These are phyloP conservation scores for Brachylomia viminalis DNA, from an alignment of 2,888 invertebrate genomes.

Conservation along the genomic window DNA sequence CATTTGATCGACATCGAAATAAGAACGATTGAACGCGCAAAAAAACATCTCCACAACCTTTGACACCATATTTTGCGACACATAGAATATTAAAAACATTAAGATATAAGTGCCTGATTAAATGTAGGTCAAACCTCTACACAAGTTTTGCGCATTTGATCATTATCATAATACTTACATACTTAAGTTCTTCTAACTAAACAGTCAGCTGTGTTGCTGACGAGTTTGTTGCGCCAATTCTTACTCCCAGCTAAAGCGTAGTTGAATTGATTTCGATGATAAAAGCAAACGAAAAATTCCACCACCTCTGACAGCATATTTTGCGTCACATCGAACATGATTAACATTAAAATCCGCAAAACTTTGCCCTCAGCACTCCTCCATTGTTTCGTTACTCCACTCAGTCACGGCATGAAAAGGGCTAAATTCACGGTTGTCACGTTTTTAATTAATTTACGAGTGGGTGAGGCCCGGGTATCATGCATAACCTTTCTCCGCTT, in stretches of 20 bases:
- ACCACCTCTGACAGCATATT: constrained; percentile 17
- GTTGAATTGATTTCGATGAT: neutral
- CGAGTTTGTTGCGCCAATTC: neutral
- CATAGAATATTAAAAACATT: neutral
- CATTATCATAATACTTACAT: neutral
- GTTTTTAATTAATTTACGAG: constrained; percentile 88
- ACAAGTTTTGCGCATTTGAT: neutral
- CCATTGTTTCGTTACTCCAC: constrained; percentile 71
- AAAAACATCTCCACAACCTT: neutral
- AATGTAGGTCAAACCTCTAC: neutral
- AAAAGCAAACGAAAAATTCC: neutral
- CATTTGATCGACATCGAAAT: constrained; percentile 12
- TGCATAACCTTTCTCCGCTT: constrained; percentile 77
- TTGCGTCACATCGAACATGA: constrained; percentile 62
- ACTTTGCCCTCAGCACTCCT: constrained; percentile 57
- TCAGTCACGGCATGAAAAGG: constrained; percentile 81
- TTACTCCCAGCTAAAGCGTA: neutral
- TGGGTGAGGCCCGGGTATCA: constrained; percentile 76
- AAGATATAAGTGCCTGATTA: too few relatives aligned
- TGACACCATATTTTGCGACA: neutral
- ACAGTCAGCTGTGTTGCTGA: neutral
- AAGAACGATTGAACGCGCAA: neutral
- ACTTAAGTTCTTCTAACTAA: neutral
- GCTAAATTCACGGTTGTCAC: constrained; percentile 85
- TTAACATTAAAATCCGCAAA: constrained; percentile 75